Conservation (phyloP, 1,140 invertebrate species). For the Kradibia gibbosae region DNA sequence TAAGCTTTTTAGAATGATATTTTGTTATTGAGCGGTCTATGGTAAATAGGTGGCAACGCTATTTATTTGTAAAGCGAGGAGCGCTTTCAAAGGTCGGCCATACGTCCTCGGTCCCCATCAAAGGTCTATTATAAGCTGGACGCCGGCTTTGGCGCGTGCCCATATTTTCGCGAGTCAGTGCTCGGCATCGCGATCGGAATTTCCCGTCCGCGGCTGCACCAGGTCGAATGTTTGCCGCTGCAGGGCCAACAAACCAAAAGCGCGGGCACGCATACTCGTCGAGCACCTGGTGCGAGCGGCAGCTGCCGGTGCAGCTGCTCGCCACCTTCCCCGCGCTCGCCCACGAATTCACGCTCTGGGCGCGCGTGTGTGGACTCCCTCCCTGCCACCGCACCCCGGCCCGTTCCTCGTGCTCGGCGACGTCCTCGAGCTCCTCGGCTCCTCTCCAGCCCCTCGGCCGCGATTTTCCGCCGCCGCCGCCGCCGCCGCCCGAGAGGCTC, state of each 20-base stretch:
- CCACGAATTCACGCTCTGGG: not conserved
- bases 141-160: not conserved
- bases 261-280: not conserved
- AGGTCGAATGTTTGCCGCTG: not conserved
- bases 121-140: not conserved
- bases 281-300: conserved; percentile 25
- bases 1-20: no score
- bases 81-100: not conserved
- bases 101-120: not conserved
- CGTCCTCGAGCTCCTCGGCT: not conserved
- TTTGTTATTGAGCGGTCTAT: no score
- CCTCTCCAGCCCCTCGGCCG: no score
- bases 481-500: not conserved
- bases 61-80: not conserved
- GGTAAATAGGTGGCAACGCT: no score
- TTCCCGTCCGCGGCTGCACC: not conserved
- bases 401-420: no score
- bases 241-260: not conserved
- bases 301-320: conserved; percentile 24
- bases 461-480: not conserved
- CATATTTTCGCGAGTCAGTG: not conserved
- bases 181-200: not conserved
- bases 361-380: not conserved
- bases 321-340: not conserved
- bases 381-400: not conserved